A percentile compares a stretch with the other conserved stretches of the same genome.
These are phyloP conservation scores for Gastrophysa polygoni DNA, from an alignment of 2,888 invertebrate genomes.

Conservation along the genomic window DNA sequence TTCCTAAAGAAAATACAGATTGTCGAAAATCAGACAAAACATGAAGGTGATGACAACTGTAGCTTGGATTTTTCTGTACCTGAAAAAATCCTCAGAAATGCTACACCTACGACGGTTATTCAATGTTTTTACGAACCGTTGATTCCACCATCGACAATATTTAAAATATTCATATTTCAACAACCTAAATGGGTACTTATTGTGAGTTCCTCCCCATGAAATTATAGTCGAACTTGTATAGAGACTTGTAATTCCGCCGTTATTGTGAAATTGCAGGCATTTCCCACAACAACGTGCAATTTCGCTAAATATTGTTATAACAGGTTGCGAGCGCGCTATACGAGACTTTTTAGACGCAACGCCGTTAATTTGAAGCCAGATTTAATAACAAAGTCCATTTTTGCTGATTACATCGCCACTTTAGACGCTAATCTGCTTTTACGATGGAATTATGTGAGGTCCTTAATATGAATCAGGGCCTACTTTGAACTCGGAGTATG, in stretches of 20 bases:
- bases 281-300: constrained; percentile 23
- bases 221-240: background rate
- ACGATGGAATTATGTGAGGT: constrained; percentile 4
- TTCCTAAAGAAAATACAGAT: no score
- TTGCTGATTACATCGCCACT: constrained; percentile 22
- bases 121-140: no score
- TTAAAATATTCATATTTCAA: no score
- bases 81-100: no score
- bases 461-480: no score
- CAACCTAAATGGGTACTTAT: no score
- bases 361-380: constrained; percentile 23
- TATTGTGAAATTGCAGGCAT: constrained; percentile 16
- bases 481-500: no score
- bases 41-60: no score
- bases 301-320: constrained; percentile 21
- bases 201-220: background rate
- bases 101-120: no score
- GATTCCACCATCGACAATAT: no score
- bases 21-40: no score
- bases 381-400: constrained; percentile 27
- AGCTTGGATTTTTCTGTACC: no score
- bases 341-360: constrained; percentile 20
- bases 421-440: constrained; percentile 13
- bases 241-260: constrained; percentile 10
- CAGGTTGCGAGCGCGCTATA: constrained; percentile 13